These are phyloP conservation scores for Scaptomyza cyrtandrae DNA, from an alignment of 2,888 invertebrate genomes.

Conservation along the genomic window DNA sequence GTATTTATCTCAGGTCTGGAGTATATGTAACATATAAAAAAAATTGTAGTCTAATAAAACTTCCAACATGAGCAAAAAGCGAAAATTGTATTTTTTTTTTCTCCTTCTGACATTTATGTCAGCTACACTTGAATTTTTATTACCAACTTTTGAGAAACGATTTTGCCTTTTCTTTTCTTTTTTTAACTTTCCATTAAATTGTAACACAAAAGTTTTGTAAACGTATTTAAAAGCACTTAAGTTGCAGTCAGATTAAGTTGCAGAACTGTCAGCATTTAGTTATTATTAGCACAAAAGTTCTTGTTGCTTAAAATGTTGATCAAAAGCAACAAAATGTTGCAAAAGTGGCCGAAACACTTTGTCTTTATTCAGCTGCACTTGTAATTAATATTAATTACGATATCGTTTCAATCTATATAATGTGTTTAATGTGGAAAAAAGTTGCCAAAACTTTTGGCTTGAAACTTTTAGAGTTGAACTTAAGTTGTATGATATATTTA, in stretches of 20 bases:
- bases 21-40: no score
- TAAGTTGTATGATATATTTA: no score
- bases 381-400: slow-evolving; percentile 36
- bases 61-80: not conserved
- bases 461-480: no score
- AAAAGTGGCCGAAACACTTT: slow-evolving; percentile 30
- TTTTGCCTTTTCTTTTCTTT: not conserved
- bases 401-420: slow-evolving; percentile 5
- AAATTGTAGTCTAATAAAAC: not conserved
- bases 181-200: not conserved
- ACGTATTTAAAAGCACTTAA: not conserved
- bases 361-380: slow-evolving; percentile 9
- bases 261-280: slow-evolving; percentile 13
- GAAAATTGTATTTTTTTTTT: not conserved
- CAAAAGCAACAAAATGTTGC: slow-evolving; percentile 17
- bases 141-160: not conserved
- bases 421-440: no score
- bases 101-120: not conserved
- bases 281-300: slow-evolving; percentile 24
- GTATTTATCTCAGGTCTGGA: no score
- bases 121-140: not conserved
- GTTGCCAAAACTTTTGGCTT: no score
- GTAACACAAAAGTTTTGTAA: not conserved
- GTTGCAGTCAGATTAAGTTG: slow-evolving; percentile 9
- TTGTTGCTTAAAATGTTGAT: slow-evolving; percentile 1